Base-by-base conservation (phyloP, 2,888 invertebrate species). In the Drosophila nigritarsus region DNA sequence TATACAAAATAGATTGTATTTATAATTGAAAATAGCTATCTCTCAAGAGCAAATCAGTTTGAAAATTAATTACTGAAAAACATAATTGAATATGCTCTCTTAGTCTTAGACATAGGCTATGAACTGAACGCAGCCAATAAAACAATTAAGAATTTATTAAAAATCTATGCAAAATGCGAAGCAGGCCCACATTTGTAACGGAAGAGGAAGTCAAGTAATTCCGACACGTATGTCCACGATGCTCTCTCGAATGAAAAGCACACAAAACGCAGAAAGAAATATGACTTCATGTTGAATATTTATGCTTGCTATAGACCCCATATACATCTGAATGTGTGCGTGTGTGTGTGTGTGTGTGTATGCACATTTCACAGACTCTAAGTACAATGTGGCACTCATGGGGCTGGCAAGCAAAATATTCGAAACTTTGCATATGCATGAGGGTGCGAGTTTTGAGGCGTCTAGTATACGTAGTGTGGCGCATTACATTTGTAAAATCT, bases 401-500 rank as follows among this genome's bases (percentile, higher is more conserved):
- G 67, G 71, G 81, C 42, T 68, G 65, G 73, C 70, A 68, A 77
- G 85, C 70, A 76, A 89, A 87, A 85, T 89, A 89, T 87, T 89
- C 79, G 90, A 87, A 87, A 85, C 88, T 89, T 89, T 85, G 80
- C 88, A 89, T 89, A 89, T 87, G 90, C 76, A 90, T 90, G 77
- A 90, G 61, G 32, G 34, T 24, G 38, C 20, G 36, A 20, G 51
- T 24, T 20, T 15, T 32, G 40, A 59, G 61, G 40, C 53, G 68
- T 54, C 38, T 38, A 42, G 62, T 59, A 29, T 65, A 30, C 51
- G 49, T 38, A 72, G 81, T 73, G 83, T 80, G 84, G 87, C 82
- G 82, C 83, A 88, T 90, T 83, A 86, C 89, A 87, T 90, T 89
- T 89, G 90, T 90, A 87, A 91, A 91, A 91, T 91, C 91, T 91